These are phyloP conservation scores for Tursiops truncatus DNA, from an alignment of 2,113 vertebrate genomes.

Conservation along the genomic window DNA sequence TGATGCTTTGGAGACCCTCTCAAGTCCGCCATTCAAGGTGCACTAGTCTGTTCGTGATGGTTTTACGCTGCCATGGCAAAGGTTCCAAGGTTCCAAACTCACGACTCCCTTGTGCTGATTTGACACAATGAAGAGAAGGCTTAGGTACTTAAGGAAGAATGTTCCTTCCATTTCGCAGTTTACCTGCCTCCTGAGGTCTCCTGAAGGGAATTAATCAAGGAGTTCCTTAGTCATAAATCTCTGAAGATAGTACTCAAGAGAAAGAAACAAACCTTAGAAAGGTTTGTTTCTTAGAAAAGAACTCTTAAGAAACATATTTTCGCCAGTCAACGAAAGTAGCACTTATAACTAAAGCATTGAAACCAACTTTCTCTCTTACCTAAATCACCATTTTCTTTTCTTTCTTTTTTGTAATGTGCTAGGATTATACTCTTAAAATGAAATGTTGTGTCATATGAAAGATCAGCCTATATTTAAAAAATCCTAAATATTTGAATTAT, in stretches of 20 bases:
- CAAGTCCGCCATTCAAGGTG: neutral
- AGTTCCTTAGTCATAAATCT: neutral
- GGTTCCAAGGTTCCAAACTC: neutral
- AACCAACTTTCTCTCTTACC: neutral
- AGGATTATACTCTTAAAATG: neutral
- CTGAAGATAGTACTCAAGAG: neutral
- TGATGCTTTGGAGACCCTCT: neutral
- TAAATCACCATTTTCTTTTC: neutral
- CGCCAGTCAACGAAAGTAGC: neutral
- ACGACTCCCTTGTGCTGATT: neutral
- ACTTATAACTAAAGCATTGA: neutral
- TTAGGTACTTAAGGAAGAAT: neutral
- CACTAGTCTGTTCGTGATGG: neutral
- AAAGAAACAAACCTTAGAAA: neutral
- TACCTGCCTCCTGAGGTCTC: neutral
- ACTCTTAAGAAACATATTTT: neutral
- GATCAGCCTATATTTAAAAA: neutral
- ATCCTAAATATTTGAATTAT: constrained; percentile 5
- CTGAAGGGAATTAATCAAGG: neutral
- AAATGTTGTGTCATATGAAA: neutral
- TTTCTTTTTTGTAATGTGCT: neutral
- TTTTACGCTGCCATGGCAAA: neutral
- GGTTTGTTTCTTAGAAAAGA: neutral
- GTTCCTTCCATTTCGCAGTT: neutral
- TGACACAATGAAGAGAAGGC: neutral